Conservation (phyloP, 2,888 invertebrate species). For the Nephrotoma guestfalica region DNA sequence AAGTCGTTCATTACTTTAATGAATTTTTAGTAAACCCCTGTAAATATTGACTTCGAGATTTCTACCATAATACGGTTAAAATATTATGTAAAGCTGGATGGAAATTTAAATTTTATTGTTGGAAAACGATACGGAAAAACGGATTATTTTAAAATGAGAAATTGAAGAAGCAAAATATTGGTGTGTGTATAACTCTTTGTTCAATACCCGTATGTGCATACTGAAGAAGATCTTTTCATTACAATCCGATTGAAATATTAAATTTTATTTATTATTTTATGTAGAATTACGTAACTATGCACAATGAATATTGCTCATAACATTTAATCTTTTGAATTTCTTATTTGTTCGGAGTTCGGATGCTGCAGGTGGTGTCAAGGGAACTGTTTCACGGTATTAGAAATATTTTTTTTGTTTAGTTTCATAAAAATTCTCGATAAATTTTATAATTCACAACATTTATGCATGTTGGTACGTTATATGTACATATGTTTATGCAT, state of each 20-base stretch:
- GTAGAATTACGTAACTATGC: neutral
- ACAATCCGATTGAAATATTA: neutral
- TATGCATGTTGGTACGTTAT: neutral
- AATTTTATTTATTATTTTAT: neutral
- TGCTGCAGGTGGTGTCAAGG: neutral
- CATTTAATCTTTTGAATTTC: neutral
- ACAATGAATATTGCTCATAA: neutral
- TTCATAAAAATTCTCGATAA: neutral
- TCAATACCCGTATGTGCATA: neutral
- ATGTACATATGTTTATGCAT: neutral
- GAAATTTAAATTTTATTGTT: neutral
- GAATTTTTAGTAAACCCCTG: no score
- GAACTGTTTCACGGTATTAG: neutral
- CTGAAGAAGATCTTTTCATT: neutral
- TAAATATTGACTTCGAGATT: no score
- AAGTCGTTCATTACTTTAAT: no score
- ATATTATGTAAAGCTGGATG: neutral
- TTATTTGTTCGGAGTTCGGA: neutral
- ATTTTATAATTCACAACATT: neutral
- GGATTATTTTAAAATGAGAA: neutral
- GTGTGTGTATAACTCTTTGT: neutral
- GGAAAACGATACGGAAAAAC: neutral
- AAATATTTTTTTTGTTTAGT: neutral
- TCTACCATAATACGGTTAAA: neutral
- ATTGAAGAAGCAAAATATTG: neutral